Evolutionary conservation across 1,140 invertebrate genomes (phyloP), one percentile per base, ranked within the genome.

Genomic region (Protaetia brevitarsis): DNA sequence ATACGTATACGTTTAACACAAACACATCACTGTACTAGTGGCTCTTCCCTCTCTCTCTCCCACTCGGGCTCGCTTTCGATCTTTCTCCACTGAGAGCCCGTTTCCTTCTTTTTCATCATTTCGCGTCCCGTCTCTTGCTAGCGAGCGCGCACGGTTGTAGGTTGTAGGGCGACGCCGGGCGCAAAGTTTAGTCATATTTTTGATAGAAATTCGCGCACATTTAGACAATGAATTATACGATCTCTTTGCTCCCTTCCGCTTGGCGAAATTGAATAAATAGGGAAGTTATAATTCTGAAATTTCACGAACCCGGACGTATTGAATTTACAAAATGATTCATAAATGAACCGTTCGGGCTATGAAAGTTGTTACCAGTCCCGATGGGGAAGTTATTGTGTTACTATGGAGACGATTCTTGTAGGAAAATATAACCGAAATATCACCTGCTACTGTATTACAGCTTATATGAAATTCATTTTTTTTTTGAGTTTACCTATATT

Each of bases 11-110:
- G 41, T 19, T 51, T 51, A 51, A 51, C 41, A 51, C 41, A 51
- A 51, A 51, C 41, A 51, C 41, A 51, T 51, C 41, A 51, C 41
- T 51, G 41, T 51, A 51, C 19, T 51, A 51, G 41, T 23, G 41
- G 41, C 41, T 23, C 19, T 51, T 23, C 26, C 41, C 26, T 23
- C 19, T 51, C 19, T 23, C 19, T 23, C 41, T 51, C 37, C 31
- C 31, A 34, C 31, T 34, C 34, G 1, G 11, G 3, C 34, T 37
- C 34, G 11, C 34, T 37, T 16, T 37, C 34, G n/a, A 16, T 16
- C 41, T 2, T 51, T 19, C 19, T 21, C 16, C 41, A 23, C 41
- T 51, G 19, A n/a, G n/a, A n/a, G 16, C 19, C 26, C 41, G 41
- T 2, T 23, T 23, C 19, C 19, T 51, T 26, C 19, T 2, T 51